These are phyloP conservation scores for Phthorimaea operculella DNA, from an alignment of 1,140 invertebrate species.

Conservation along the genomic window DNA sequence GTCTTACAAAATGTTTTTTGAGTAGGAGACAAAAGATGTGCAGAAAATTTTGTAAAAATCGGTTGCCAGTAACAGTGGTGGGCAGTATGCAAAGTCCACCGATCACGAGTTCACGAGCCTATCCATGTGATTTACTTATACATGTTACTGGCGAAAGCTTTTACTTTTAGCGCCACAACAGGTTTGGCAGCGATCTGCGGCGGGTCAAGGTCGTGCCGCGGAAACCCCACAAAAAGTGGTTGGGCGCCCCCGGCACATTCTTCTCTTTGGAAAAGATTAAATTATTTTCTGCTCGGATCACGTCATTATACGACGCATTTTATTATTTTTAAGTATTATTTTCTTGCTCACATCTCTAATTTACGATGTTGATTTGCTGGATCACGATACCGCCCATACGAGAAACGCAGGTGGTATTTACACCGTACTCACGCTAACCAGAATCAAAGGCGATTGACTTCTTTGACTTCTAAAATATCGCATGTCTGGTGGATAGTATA, in stretches of 20 bases:
- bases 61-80: too few relatives aligned
- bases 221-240: slow-evolving; percentile 44
- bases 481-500: not conserved
- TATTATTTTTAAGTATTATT: not conserved
- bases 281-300: slow-evolving; percentile 33
- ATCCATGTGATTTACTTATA: not conserved
- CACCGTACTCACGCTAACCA: not conserved
- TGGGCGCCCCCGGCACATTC: slow-evolving; percentile 46
- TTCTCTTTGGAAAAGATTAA: slow-evolving; percentile 41
- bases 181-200: slow-evolving; percentile 41
- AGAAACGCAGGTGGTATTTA: not conserved
- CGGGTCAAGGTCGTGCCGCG: slow-evolving; percentile 46
- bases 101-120: not conserved
- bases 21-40: too few relatives aligned
- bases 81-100: not conserved
- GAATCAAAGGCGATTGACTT: slow-evolving; percentile 9
- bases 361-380: not conserved
- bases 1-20: too few relatives aligned
- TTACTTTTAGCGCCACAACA: slow-evolving; percentile 53
- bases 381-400: not conserved
- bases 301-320: not conserved
- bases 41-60: too few relatives aligned
- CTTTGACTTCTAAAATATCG: slow-evolving; percentile 4
- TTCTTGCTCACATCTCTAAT: not conserved
- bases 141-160: slow-evolving; percentile 45